Conservation (phyloP, 2,797 vertebrate genomes). For the Eospalax fontanierii region DNA sequence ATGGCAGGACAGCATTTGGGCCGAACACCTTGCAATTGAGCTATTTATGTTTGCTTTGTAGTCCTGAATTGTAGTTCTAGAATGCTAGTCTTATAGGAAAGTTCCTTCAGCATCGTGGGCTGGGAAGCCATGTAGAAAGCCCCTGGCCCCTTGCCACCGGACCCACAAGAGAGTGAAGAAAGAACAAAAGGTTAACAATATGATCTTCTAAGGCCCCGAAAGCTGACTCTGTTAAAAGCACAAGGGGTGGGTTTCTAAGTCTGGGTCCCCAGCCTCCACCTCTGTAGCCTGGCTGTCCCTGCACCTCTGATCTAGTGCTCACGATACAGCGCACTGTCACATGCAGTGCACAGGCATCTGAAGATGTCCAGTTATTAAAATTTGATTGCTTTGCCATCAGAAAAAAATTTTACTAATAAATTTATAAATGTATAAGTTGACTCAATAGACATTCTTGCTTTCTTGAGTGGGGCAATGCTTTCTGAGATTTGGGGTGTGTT, state of each 20-base stretch:
- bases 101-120: too few relatives aligned
- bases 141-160: fast-evolving
- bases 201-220: neutral
- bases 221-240: neutral
- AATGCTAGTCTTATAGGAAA: neutral
- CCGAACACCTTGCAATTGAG: fast-evolving
- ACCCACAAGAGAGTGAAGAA: fast-evolving
- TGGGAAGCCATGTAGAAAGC: fast-evolving
- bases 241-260: fast-evolving
- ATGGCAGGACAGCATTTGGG: neutral
- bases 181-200: neutral
- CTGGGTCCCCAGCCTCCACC: fast-evolving
- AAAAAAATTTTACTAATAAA: neutral
- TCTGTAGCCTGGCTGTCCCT: fast-evolving
- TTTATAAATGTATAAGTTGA: neutral
- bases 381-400: neutral
- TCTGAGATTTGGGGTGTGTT: neutral
- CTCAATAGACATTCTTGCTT: neutral
- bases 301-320: neutral
- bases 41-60: neutral
- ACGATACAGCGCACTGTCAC: fast-evolving
- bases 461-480: neutral
- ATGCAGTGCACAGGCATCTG: neutral
- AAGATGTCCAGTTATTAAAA: neutral
- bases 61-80: neutral